Evolutionary conservation across 2,888 invertebrate genomes (phyloP), one percentile per base, ranked within the genome.

Genomic region (Caenorhabditis imperialis): DNA sequence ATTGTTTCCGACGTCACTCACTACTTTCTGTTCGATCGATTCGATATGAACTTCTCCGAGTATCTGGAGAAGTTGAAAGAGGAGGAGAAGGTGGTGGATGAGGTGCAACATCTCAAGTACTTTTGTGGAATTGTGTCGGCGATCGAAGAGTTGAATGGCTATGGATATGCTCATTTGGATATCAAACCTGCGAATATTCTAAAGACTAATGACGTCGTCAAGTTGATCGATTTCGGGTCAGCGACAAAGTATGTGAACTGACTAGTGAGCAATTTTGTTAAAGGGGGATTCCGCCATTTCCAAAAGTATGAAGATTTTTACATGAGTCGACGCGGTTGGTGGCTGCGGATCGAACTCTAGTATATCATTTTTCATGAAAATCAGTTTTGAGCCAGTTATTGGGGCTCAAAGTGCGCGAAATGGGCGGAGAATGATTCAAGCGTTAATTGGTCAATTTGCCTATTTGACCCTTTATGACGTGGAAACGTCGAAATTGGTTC

Each of bases 111-210:
- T 4, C 22, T 71, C 16, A 47, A 61, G 16, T 55, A 25, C 22
- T 61, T 74, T 75, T 53, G 45, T 44, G 42, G 77, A 74, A 47
- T 42, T 75, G 25, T 82, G 77, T 62, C 51, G 3, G 86, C 82
- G 2, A 61, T 86, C 7, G 54, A 48, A 22, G 38, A 70, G 7
- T 50, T 86, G 20, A 86, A 86, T 45, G 37, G 42, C 3, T 48
- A 69, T 10, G 74, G 71, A 1, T 76, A 77, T 22, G 77, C 83
- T 27, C 82, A 82, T 69, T 91, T 94, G 84, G 94, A 95, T 89
- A 88, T 95, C 38, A 95, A 95, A 89, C 93, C 94, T 57, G 93
- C 92, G 16, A 95, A 95, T 89, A 91, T 95, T 77, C 92, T 94
- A 83, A 89, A 94, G 25, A 91, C 91, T 20, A 92, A 93, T 85